Base-by-base conservation (phyloP, 2,888 invertebrate genomes). In the Frankliniella fusca region DNA sequence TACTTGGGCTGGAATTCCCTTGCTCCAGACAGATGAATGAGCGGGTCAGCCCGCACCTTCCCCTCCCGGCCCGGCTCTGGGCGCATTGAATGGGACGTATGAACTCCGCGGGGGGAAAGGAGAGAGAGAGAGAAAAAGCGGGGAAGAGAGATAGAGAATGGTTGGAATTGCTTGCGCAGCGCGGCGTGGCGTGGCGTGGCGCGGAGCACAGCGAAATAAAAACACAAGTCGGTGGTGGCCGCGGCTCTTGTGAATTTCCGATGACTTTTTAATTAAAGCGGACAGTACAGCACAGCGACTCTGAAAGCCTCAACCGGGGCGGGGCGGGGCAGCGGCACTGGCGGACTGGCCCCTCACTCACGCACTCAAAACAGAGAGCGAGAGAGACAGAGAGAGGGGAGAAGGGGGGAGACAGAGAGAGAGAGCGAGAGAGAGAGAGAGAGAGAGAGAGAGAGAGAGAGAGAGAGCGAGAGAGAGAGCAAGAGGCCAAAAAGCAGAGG, bases 241-340 rank as follows among this genome's bases (percentile, higher is more conserved):
- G 23, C 70, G 20, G 70, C 70, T 54, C 54, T 70, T 70, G 70
- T 70, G 70, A 70, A 70, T 70, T 70, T 23, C 70, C 70, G 70
- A 70, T 70, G 70, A 70, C 70, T 70, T 70, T 70, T 70, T 70
- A 70, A 70, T 70, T 70, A 70, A 70, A 70, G 70, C 70, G 70
- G 70, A 70, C 70, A 70, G 70, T n/a, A 23, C 70, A 70, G 54
- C 70, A 54, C 15, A 20, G 54, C 54, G 54, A 54, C 38, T 18
- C 70, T 70, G 70, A 70, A 70, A 70, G 70, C 70, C 70, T 70
- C 54, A 54, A 9, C 70, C 23, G 70, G 0, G 70, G 23, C 70
- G 70, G 70, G 70, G 3, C 15, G 20, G 54, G 18, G 54, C 54
- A 54, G 54, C 11, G 5, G 54, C 18, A 54, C 38, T 38, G 38